phyloP scores from a whole-genome alignment of 2,113 vertebrate species.

The Psephotus haematonotus region DNA sequence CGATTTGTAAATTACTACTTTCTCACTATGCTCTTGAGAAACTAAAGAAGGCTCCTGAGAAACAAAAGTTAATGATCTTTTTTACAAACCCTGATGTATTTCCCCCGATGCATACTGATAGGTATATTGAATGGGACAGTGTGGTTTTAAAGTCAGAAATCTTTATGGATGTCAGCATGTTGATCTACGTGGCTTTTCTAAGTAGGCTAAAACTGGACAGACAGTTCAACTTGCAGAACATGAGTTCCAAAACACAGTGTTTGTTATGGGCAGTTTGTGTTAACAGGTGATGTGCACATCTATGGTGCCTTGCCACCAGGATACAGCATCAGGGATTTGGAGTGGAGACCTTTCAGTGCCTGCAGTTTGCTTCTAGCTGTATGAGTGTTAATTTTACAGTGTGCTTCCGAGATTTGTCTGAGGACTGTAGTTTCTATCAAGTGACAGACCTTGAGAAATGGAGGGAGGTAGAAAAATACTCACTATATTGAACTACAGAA shows the following conservation, averaged over 20 bases:
- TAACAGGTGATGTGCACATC: background rate
- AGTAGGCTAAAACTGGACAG: background rate
- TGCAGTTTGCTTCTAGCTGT: background rate
- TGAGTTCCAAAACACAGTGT: background rate
- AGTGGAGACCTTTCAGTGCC: background rate
- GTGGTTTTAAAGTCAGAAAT: background rate
- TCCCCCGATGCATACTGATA: background rate
- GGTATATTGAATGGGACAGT: background rate
- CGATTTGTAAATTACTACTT: accelerated
- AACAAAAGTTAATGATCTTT: background rate
- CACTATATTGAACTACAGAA: background rate
- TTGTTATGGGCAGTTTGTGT: background rate
- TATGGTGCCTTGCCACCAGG: background rate
- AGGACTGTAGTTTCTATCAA: accelerated
- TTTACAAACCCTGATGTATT: background rate
- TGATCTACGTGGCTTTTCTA: accelerated
- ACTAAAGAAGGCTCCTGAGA: background rate
- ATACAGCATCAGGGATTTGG: background rate
- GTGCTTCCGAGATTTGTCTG: background rate
- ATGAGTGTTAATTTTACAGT: background rate
- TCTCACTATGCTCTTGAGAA: background rate
- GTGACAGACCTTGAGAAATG: background rate
- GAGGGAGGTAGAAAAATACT: background rate
- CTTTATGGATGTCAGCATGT: background rate
- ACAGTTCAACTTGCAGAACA: background rate